Evolutionary conservation across 2,888 invertebrate species (phyloP), one percentile per base, ranked within the genome.

Genomic region (Minunthozetes semirufus): DNA sequence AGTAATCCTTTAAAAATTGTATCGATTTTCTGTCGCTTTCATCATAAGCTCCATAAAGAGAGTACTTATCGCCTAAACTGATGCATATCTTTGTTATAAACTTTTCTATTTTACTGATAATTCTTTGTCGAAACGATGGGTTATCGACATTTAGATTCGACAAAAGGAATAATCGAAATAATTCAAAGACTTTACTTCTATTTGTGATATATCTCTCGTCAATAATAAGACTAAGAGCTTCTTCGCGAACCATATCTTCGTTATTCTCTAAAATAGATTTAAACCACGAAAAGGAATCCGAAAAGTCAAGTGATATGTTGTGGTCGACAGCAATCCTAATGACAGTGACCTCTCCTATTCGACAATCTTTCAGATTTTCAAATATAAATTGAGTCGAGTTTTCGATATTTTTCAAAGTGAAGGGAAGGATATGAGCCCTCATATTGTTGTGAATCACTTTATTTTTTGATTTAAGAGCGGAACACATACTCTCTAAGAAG

Each of bases 141-240:
- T 72, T 75, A 38, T 75, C 75, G 15, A 75, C 50, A 46, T 75
- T 75, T 2, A 75, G 33, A 19, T 75, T 75, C 22, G 27, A 59
- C 17, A 27, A 38, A 4, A 75, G 15, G 50, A 71, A 75, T 17
- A 50, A 25, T 46, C 15, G 19, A n/a, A 75, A 70, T 29, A 75
- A 27, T 22, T 61, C 46, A 22, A 56, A 71, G 8, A 75, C 38
- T 25, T 33, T 4, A 38, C 19, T 13, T 17, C 71, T 27, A 27
- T 70, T 25, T 13, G 5, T 33, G 11, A 75, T 75, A 42, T 38
- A 72, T 59, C 61, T 38, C 42, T 75, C 75, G 27, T 75, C 75
- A 8, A 33, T 0, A 9, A 61, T 15, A 19, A 75, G 25, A 56
- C 33, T 71, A 2, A 75, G 46, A 5, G 42, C 53, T 61, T 71